Base-by-base conservation (phyloP, 2,888 invertebrate genomes). In the Sabellastarte sp. region DNA sequence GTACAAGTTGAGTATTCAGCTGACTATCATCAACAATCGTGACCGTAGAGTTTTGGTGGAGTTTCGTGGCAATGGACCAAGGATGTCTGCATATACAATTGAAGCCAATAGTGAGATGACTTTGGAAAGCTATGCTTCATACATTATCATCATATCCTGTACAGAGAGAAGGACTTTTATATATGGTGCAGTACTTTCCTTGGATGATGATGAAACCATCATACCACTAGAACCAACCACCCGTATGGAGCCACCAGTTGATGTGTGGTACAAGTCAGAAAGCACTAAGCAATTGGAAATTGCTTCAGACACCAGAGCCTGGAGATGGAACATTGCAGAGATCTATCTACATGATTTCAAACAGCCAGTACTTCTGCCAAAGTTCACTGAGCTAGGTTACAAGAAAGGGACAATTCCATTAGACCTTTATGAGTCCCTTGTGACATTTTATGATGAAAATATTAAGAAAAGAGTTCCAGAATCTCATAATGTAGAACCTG, bases 321-420 rank as follows among this genome's bases (percentile, higher is more conserved):
- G 41, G 41, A 10, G 41, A 15, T 41, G 41, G 41, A 20, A 20
- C 41, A 20, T 41, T 41, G 41, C 41, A 41, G 41, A 41, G 41
- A 41, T 41, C 41, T 41, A 41, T 20, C 41, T 41, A 10, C 10
- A 15, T 10, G 20, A 41, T 41, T 41, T 55, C 24, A 55, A 55
- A 55, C 55, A 55, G 29, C 10, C 10, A 5, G 10, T 15, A 28
- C 55, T 55, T 28, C 15, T 55, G n/a, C 55, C 24, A 15, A 55
- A 55, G 24, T 55, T 55, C 29, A 55, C 55, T 5, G 55, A 24
- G 15, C 29, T 28, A 15, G 55, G 55, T n/a, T 55, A 55, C 55
- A 24, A 26, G n/a, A 55, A 55, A n/a, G 26, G 55, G 24, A 55
- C 24, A 55, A 55, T 55, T 55, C 55, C 55, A 15, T 10, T n/a